These are phyloP conservation scores for Andrena bicolor DNA, from an alignment of 2,888 invertebrate species.

Conservation along the genomic window DNA sequence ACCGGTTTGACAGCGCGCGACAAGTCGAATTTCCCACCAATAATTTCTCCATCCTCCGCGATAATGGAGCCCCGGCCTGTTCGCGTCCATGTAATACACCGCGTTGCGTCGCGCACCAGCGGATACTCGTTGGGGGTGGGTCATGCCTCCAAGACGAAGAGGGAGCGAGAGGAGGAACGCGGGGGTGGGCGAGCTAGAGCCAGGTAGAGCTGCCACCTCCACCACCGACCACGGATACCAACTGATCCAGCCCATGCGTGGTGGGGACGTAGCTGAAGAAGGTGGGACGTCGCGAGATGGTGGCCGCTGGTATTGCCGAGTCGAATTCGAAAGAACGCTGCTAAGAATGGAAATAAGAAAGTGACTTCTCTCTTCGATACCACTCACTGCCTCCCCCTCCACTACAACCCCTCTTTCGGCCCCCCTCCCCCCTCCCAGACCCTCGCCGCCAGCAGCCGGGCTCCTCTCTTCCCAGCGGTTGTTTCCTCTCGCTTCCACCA, in stretches of 20 bases:
- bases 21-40: conserved; percentile 12
- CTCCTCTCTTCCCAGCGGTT: not conserved
- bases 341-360: conserved; percentile 72
- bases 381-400: conserved; percentile 7
- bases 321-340: conserved; percentile 68
- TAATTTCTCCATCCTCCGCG: conserved; percentile 17
- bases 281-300: conserved; percentile 64
- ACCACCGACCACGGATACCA: conserved; percentile 39
- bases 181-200: conserved; percentile 36
- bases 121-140: conserved; percentile 22
- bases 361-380: conserved; percentile 63
- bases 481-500: conserved; percentile 39
- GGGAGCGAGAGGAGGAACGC: conserved; percentile 1
- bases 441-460: not conserved
- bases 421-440: not conserved
- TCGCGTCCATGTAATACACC: conserved; percentile 20
- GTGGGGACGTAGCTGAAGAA: conserved; percentile 51
- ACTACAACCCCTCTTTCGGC: not conserved
- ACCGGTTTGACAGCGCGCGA: not conserved
- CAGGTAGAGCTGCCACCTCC: conserved; percentile 52
- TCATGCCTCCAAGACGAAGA: not conserved
- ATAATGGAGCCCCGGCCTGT: conserved; percentile 24
- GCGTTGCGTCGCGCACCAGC: conserved; percentile 2
- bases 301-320: conserved; percentile 63
- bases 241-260: conserved; percentile 58